A percentile compares a stretch with the other conserved stretches of the same genome.
phyloP scores from a whole-genome alignment of 2,888 invertebrate species.

The Colostygia pectinataria region DNA sequence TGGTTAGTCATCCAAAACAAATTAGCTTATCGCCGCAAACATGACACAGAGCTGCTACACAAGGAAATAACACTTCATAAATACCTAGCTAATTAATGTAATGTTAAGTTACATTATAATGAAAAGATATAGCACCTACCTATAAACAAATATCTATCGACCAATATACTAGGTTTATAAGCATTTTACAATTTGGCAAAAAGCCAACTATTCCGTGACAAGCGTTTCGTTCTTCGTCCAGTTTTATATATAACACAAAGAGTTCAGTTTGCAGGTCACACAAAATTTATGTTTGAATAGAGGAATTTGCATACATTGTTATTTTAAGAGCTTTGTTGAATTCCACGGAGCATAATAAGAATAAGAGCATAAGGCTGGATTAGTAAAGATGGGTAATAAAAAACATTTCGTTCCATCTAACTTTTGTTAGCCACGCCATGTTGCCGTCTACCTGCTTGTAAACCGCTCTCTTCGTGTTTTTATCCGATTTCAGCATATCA shows the following conservation, averaged over 20 bases:
- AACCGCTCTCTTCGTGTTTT: conserved; percentile 27
- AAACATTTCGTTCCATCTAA: conserved; percentile 16
- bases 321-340: conserved; percentile 7
- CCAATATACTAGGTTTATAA: conserved; percentile 72
- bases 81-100: conserved; percentile 13
- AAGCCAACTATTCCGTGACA: conserved; percentile 73
- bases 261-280: conserved; percentile 51
- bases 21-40: conserved; percentile 7
- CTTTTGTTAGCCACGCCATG: background rate
- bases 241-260: conserved; percentile 64
- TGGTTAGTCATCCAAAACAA: conserved; percentile 9
- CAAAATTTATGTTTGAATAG: conserved; percentile 40
- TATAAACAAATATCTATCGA: conserved; percentile 63
- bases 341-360: conserved; percentile 11
- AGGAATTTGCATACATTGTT: conserved; percentile 40
- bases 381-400: conserved; percentile 22
- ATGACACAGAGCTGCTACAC: conserved; percentile 1
- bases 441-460: conserved; percentile 25
- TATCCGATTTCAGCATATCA: conserved; percentile 32
- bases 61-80: conserved; percentile 21
- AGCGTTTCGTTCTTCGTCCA: conserved; percentile 61
- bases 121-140: no score
- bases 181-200: conserved; percentile 73
- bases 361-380: conserved; percentile 16
- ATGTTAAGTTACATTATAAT: background rate